These are phyloP conservation scores for Oryctes rhinoceros DNA, from an alignment of 1,140 invertebrate species.

Conservation along the genomic window DNA sequence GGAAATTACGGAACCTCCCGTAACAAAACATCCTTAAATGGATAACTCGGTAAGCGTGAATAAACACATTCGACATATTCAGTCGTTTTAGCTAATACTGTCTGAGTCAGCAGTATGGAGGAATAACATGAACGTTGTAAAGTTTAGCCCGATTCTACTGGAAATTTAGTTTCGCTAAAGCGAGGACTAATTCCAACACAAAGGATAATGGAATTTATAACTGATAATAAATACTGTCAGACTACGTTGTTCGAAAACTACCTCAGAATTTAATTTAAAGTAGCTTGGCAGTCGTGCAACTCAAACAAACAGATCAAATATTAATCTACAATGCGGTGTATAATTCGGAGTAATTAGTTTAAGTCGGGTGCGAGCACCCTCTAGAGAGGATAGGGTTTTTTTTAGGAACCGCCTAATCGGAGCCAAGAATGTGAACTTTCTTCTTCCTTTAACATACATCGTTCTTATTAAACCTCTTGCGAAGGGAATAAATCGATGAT, in stretches of 20 bases:
- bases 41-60: not conserved
- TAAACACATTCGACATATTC: constrained; percentile 3
- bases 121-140: constrained; percentile 10
- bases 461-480: not conserved
- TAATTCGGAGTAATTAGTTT: constrained; percentile 42
- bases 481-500: constrained; percentile 11
- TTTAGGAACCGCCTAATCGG: not conserved
- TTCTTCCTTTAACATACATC: constrained; percentile 6
- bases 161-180: constrained; percentile 1
- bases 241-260: constrained; percentile 20
- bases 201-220: constrained; percentile 11
- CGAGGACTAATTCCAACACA: constrained; percentile 10
- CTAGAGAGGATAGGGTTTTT: constrained; percentile 6
- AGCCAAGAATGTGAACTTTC: not conserved
- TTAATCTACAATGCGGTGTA: constrained; percentile 42
- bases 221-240: constrained; percentile 22
- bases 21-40: not conserved
- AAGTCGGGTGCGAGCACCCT: constrained; percentile 2
- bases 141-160: not conserved
- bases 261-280: constrained; percentile 40
- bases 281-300: constrained; percentile 34
- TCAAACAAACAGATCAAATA: constrained; percentile 43
- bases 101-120: not conserved
- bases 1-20: not conserved
- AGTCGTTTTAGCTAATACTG: not conserved